Evolutionary conservation across 2,797 vertebrate species (phyloP), one percentile per base, ranked within the genome.

Genomic region (Galaxias olidus): DNA sequence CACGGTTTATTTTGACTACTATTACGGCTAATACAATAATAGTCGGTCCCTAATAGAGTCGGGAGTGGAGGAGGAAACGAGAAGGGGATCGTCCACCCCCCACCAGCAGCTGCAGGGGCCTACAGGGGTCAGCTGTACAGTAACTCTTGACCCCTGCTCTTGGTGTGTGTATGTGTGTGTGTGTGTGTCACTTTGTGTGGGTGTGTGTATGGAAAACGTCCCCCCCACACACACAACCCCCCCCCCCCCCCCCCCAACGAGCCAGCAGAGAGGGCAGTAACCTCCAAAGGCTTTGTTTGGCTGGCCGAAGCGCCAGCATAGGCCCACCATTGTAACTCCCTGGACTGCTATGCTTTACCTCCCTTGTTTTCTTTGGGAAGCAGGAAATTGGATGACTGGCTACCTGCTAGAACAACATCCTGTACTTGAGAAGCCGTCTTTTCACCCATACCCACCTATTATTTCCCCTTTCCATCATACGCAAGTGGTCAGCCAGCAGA

Each of bases 321-420:
- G 90, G 88, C 89, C 80, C 82, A 74, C 89, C 84, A 92, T 93
- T 93, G 92, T 93, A 79, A 81, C 86, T 81, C 71, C 69, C 84
- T 77, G 81, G 86, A 89, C 82, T 83, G 84, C 84, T 74, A 58
- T 82, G 87, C 86, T 88, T 76, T 19, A 67, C 83, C 84, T 85
- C 30, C 30, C 89, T 86, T 93, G 90, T 93, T 92, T 93, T 92
- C 91, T 92, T 92, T 91, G 90, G 90, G 92, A 93, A 92, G 90
- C 91, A 93, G 92, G 92, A 93, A 93, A 93, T 93, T 93, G 91
- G 90, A 93, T 90, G 91, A 93, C 91, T 93, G 90, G 89, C 92
- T 93, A 93, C 92, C 92, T 93, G 92, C 91, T 92, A 92, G 89
- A 93, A 92, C 91, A 93, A 93, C 92, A 93, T 93, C 92, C 92